Evolutionary conservation across 2,797 vertebrate species (phyloP), one percentile per base, ranked within the genome.

Genomic region (Catostomus latipinnis): DNA sequence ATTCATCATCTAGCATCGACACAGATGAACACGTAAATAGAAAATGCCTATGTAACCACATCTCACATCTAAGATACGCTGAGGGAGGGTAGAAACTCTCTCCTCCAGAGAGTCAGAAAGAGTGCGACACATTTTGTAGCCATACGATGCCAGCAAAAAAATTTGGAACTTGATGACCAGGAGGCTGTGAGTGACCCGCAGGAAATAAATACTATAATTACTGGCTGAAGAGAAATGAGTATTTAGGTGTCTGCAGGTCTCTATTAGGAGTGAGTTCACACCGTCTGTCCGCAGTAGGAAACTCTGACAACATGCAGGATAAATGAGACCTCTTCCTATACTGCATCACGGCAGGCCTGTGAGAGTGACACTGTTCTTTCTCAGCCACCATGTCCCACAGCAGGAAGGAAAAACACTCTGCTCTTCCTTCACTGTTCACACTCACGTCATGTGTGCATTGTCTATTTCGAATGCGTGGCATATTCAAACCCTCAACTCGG

Each of bases 11-110:
- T 68, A 58, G 71, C 65, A 45, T 52, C 56, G 60, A 77, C 71
- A 92, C 86, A 88, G 88, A 89, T 82, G 85, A 73, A 53, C 82
- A 81, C 71, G 82, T 83, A 84, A 81, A 87, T 85, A 83, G 75
- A 87, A 93, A 90, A 88, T 87, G 86, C 91, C 91, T 89, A 91
- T 92, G 91, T 89, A 92, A 92, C 88, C 91, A 82, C 85, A 90
- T 91, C 89, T 90, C 89, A 87, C 86, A 86, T 71, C 83, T 84
- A 89, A 89, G 84, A 77, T 83, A 87, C 89, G 88, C 89, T 86
- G 84, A 86, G 85, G 89, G 88, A 90, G 91, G 69, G 81, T 50
- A 65, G 75, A 74, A 81, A 79, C 71, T 72, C 75, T 81, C 81
- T 79, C 61, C 85, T 84, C 81, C 72, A 49, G 83, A 84, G 85